These are phyloP conservation scores for Autographa pulchrina DNA, from an alignment of 2,888 invertebrate genomes.

Conservation along the genomic window DNA sequence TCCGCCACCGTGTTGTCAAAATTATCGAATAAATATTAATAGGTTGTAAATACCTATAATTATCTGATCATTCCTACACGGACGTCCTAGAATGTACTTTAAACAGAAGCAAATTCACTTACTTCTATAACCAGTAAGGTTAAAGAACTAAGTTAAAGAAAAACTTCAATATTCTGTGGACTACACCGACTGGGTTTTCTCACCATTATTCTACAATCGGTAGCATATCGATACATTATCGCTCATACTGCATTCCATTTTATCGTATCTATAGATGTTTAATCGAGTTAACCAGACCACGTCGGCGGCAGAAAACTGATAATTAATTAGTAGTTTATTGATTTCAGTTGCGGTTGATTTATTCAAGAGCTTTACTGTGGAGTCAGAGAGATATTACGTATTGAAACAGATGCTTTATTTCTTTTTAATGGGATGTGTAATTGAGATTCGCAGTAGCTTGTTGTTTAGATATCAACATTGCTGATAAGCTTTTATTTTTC, in stretches of 20 bases:
- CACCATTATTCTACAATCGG: slow-evolving; percentile 9
- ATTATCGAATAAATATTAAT: too few relatives aligned
- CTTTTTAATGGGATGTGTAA: too few relatives aligned
- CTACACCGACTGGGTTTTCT: slow-evolving; percentile 13
- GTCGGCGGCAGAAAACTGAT: slow-evolving; percentile 21
- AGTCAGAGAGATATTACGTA: not conserved
- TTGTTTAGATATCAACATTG: too few relatives aligned
- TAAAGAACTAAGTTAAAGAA: too few relatives aligned
- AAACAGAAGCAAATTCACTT: not conserved
- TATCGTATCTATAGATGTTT: slow-evolving; percentile 32
- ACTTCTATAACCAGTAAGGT: too few relatives aligned
- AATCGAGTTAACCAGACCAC: slow-evolving; percentile 21
- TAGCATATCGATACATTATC: slow-evolving; percentile 40
- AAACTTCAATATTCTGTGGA: not conserved
- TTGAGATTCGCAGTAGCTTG: too few relatives aligned
- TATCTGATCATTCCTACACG: too few relatives aligned
- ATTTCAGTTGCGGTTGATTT: slow-evolving; percentile 2
- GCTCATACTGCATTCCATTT: slow-evolving; percentile 14
- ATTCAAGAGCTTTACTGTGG: not conserved
- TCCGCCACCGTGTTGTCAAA: too few relatives aligned
- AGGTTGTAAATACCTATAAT: too few relatives aligned
- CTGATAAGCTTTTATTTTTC: too few relatives aligned
- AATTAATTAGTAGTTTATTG: slow-evolving; percentile 28
- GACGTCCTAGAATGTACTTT: not conserved
- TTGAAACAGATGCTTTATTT: not conserved